Percentiles rank a stretch among this genome's conserved stretches.
Conservation (phyloP, 2,888 invertebrate genomes). For the Nemapogon koenigi region DNA sequence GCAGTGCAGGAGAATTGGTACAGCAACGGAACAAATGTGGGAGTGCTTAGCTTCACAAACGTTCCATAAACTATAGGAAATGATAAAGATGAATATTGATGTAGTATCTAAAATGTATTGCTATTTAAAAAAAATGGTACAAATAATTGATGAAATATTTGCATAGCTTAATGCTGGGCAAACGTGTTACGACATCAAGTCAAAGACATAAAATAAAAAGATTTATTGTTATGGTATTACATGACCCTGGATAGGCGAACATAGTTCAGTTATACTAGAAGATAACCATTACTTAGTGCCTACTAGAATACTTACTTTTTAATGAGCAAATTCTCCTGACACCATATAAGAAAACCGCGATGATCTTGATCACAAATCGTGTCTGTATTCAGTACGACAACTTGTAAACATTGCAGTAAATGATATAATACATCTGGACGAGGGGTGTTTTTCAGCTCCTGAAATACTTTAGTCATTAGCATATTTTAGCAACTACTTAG, state of each 20-base stretch:
- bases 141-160: too few relatives aligned
- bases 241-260: too few relatives aligned
- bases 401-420: slow-evolving; percentile 89
- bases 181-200: too few relatives aligned
- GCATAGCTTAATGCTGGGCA: too few relatives aligned
- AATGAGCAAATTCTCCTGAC: slow-evolving; percentile 92
- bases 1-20: slow-evolving; percentile 93
- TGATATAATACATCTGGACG: slow-evolving; percentile 95
- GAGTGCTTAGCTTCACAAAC: slow-evolving; percentile 91
- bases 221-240: too few relatives aligned
- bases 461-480: too few relatives aligned
- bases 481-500: too few relatives aligned
- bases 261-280: too few relatives aligned
- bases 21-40: slow-evolving; percentile 91
- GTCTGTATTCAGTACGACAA: slow-evolving; percentile 91
- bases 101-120: too few relatives aligned
- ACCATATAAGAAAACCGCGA: slow-evolving; percentile 92
- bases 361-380: slow-evolving; percentile 92
- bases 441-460: slow-evolving; percentile 81
- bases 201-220: too few relatives aligned
- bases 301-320: slow-evolving; percentile 71
- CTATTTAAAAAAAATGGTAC: too few relatives aligned
- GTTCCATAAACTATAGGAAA: slow-evolving; percentile 94
- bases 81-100: slow-evolving; percentile 19
- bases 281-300: too few relatives aligned